phyloP scores from a whole-genome alignment of 2,888 invertebrate genomes.

The Nephrotoma guestfalica region DNA sequence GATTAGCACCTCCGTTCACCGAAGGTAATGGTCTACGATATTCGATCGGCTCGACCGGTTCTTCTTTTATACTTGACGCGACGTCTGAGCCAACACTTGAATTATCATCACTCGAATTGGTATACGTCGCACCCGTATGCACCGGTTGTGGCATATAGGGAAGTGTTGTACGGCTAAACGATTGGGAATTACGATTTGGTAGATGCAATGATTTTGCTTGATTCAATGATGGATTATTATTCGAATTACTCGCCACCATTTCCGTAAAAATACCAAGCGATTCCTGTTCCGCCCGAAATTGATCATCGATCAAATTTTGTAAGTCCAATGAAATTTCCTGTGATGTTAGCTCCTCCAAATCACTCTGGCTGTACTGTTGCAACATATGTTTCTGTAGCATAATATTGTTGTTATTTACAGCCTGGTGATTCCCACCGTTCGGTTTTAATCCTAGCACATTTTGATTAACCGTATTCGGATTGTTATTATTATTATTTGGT shows the following conservation, averaged over 20 bases:
- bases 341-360: conserved; percentile 77
- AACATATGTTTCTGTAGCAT: conserved; percentile 44
- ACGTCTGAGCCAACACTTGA: conserved; percentile 47
- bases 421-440: conserved; percentile 16
- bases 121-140: conserved; percentile 42
- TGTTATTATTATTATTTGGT: conserved; percentile 11
- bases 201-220: conserved; percentile 31
- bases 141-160: conserved; percentile 90
- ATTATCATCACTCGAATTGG: conserved; percentile 40
- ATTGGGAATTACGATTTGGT: conserved; percentile 21
- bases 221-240: conserved; percentile 27
- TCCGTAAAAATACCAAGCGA: conserved; percentile 66
- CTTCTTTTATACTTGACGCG: conserved; percentile 71
- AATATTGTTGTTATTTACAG: conserved; percentile 24
- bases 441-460: conserved; percentile 24
- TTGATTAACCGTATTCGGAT: conserved; percentile 19
- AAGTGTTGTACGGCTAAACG: conserved; percentile 52
- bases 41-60: conserved; percentile 69
- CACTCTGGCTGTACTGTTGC: conserved; percentile 62
- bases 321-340: conserved; percentile 87
- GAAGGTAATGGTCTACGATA: conserved; percentile 48
- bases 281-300: conserved; percentile 61
- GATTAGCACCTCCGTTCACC: conserved; percentile 28
- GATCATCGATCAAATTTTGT: conserved; percentile 85
- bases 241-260: conserved; percentile 44